These are phyloP conservation scores for Myodes glareolus DNA, from an alignment of 2,113 vertebrate genomes.

Conservation along the genomic window DNA sequence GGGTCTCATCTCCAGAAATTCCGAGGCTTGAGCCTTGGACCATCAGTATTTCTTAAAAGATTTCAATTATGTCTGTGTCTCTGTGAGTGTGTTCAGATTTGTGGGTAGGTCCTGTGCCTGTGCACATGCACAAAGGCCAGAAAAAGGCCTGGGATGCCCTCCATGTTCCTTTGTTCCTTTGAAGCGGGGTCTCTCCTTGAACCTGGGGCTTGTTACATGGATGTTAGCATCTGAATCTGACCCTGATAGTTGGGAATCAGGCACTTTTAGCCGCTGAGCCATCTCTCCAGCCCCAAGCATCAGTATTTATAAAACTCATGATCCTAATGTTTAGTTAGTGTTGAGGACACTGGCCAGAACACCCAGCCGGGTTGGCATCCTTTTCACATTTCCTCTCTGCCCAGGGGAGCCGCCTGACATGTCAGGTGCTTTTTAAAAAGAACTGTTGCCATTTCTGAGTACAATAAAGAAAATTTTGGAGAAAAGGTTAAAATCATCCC, in stretches of 20 bases:
- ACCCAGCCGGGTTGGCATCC: neutral
- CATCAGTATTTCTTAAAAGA: neutral
- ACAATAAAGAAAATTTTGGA: neutral
- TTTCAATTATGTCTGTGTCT: neutral
- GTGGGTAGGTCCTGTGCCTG: neutral
- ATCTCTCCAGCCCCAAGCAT: neutral
- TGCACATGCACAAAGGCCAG: neutral
- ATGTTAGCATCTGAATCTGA: neutral
- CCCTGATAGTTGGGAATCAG: neutral
- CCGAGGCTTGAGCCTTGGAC: neutral
- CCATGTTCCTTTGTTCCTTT: neutral
- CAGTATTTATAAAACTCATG: neutral
- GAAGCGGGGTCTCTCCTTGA: neutral
- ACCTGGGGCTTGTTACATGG: neutral
- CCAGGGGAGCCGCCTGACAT: neutral
- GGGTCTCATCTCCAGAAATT: neutral
- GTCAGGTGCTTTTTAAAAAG: neutral
- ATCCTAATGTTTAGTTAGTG: neutral
- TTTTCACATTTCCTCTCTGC: neutral
- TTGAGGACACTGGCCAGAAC: neutral
- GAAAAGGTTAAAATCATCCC: constrained; percentile 10
- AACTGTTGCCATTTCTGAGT: constrained; percentile 40
- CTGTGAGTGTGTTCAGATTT: neutral
- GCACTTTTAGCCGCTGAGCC: neutral
- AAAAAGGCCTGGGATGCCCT: neutral